These are phyloP conservation scores for Muscina levida DNA, from an alignment of 2,888 invertebrate species.

Conservation along the genomic window DNA sequence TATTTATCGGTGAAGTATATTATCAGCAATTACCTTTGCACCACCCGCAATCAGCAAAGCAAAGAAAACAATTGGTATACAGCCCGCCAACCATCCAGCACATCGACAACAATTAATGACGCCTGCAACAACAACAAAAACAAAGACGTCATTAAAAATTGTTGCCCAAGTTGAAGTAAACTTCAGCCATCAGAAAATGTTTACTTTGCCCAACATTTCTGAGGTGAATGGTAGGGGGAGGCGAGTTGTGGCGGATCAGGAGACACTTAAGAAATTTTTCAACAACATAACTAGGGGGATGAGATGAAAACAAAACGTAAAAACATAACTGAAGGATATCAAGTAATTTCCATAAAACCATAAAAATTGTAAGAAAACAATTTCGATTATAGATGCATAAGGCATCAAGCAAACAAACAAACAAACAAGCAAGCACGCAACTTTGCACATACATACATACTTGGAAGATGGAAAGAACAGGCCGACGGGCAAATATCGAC, in stretches of 20 bases:
- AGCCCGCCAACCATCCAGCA: background rate
- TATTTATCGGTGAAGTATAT: too few species aligned
- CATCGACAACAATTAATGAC: conserved; percentile 4
- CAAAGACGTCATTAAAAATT: conserved; percentile 2
- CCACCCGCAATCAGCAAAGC: too few species aligned
- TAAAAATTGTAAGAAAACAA: conserved; percentile 39
- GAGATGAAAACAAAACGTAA: background rate
- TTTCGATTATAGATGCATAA: conserved; percentile 35
- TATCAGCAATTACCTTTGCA: too few species aligned
- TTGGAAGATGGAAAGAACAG: background rate
- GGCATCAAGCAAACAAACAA: conserved; percentile 14
- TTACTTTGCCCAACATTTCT: too few species aligned
- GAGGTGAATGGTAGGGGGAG: too few species aligned
- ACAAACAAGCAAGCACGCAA: background rate
- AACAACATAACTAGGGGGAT: too few species aligned
- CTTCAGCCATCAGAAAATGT: background rate
- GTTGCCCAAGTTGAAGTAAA: background rate
- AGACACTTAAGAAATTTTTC: background rate
- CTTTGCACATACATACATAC: background rate
- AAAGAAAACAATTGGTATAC: too few species aligned
- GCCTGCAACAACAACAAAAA: too few species aligned
- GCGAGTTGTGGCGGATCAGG: too few species aligned
- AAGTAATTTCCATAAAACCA: conserved; percentile 39
- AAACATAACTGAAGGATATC: conserved; percentile 19
- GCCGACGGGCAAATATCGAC: background rate